These are phyloP conservation scores for Lycodopsis pacificus DNA, from an alignment of 2,797 vertebrate species.

Conservation along the genomic window DNA sequence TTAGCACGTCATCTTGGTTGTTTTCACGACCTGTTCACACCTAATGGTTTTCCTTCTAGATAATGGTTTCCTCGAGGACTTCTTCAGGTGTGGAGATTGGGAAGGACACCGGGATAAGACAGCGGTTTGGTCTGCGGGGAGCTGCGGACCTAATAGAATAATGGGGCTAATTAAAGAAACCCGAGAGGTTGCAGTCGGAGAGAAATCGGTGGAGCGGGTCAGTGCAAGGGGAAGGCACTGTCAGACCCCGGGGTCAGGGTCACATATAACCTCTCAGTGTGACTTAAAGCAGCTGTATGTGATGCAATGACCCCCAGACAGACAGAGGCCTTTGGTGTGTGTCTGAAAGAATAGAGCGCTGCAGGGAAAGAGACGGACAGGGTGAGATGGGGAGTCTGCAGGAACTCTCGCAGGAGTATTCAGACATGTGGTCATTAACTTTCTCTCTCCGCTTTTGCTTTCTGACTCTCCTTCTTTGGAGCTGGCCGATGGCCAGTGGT, in stretches of 20 bases:
- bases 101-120: slow-evolving; percentile 53
- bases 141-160: slow-evolving; percentile 66
- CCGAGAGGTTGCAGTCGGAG: slow-evolving; percentile 56
- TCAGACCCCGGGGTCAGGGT: slow-evolving; percentile 65
- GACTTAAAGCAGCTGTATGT: slow-evolving; percentile 76
- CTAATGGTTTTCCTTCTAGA: slow-evolving; percentile 79
- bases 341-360: slow-evolving; percentile 41
- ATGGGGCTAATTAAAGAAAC: slow-evolving; percentile 75
- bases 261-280: slow-evolving; percentile 41
- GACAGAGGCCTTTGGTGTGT: slow-evolving; percentile 16
- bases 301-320: slow-evolving; percentile 56
- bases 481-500: slow-evolving; percentile 55
- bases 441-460: slow-evolving; percentile 23
- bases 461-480: slow-evolving; percentile 18
- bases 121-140: slow-evolving; percentile 37
- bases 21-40: slow-evolving; percentile 73
- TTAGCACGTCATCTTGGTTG: slow-evolving; percentile 70
- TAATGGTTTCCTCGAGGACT: slow-evolving; percentile 81
- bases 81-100: slow-evolving; percentile 34
- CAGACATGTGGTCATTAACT: slow-evolving; percentile 71
- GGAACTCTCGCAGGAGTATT: slow-evolving; percentile 57
- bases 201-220: slow-evolving; percentile 49
- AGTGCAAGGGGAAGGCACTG: slow-evolving; percentile 52
- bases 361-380: slow-evolving; percentile 29
- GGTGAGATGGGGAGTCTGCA: slow-evolving; percentile 48